A percentile compares a stretch with the other conserved stretches of the same genome.
Conservation (phyloP, 2,113 vertebrate species). For the Sardina pilchardus region DNA sequence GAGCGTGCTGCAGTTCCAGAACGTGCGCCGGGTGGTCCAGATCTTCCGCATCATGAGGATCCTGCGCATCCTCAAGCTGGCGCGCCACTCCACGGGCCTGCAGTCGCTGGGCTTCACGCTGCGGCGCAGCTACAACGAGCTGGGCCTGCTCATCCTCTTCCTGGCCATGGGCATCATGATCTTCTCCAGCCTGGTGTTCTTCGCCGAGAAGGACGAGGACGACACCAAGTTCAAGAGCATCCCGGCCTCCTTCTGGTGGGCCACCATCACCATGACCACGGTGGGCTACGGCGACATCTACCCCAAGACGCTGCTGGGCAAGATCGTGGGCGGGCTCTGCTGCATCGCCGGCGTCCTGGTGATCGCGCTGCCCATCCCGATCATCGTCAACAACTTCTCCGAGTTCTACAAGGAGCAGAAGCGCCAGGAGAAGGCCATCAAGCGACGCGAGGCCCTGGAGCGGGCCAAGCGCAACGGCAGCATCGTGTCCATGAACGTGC, state of each 20-base stretch:
- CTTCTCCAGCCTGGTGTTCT: conserved; percentile 98
- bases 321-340: conserved; percentile 96
- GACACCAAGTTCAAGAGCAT: conserved; percentile 99
- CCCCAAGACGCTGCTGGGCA: conserved; percentile 95
- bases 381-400: conserved; percentile 99
- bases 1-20: conserved; percentile 98
- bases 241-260: conserved; percentile 99
- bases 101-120: conserved; percentile 97
- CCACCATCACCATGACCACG: conserved; percentile 99
- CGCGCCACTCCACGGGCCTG: conserved; percentile 94
- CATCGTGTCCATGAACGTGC: conserved; percentile 99
- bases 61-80: conserved; percentile 92
- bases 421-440: conserved; percentile 97
- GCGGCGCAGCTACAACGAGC: conserved; percentile 94
- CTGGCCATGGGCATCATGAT: conserved; percentile 99
- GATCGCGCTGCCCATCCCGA: conserved; percentile 96
- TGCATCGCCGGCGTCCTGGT: conserved; percentile 97
- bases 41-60: conserved; percentile 99
- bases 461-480: conserved; percentile 97
- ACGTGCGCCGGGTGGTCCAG: conserved; percentile 93
- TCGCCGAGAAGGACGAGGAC: conserved; percentile 97
- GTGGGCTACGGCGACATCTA: conserved; percentile 99
- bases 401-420: conserved; percentile 99
- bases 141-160: conserved; percentile 95
- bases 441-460: conserved; percentile 95